Evolutionary conservation across 2,888 invertebrate species (phyloP), one percentile per base, ranked within the genome.

Genomic region (Tricholauxania praeusta): DNA sequence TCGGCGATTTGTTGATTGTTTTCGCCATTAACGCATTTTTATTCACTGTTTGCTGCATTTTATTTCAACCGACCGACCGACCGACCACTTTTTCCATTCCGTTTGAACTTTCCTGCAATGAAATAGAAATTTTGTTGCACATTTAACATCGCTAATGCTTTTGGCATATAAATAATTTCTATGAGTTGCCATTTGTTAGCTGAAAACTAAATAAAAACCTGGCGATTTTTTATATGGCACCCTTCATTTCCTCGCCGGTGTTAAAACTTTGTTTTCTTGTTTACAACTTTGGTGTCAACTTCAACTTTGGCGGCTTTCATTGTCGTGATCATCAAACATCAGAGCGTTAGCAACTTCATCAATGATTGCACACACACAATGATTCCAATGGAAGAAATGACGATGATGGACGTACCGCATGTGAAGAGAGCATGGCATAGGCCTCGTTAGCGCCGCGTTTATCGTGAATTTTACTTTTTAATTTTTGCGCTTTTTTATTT

Each of bases 1-100:
- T 39, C 39, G 19, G 68, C n/a, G 47, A 22, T 62, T 39, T 39
- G 39, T 39, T 39, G 39, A 39, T 39, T 39, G 39, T 39, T 39
- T 39, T 10, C 1, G 39, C 39, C 39, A 39, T 82, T 80, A 57
- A 67, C 17, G 47, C 78, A 78, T 79, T 82, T 55, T 55, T 12
- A 6, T 32, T 47, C 48, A 12, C 14, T 57, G 4, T 32, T 39
- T 32, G 51, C 2, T 59, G 19, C 48, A 17, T 19, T 68, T 59
- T 28, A 22, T 19, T 15, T 17, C 59, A 19, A 28, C 22, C 22
- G 3, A 22, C 22, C 22, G 22, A 22, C 28, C 28, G 28, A 28
- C 48, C 14, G 15, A 12, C 12, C 17, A 12, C 22, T 22, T 48
- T 48, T 32, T 51, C 32, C 51, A 32, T 39, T 39, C 17, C 12